phyloP scores from a whole-genome alignment of 2,113 vertebrate species.

The Triplophysa dalaica region DNA sequence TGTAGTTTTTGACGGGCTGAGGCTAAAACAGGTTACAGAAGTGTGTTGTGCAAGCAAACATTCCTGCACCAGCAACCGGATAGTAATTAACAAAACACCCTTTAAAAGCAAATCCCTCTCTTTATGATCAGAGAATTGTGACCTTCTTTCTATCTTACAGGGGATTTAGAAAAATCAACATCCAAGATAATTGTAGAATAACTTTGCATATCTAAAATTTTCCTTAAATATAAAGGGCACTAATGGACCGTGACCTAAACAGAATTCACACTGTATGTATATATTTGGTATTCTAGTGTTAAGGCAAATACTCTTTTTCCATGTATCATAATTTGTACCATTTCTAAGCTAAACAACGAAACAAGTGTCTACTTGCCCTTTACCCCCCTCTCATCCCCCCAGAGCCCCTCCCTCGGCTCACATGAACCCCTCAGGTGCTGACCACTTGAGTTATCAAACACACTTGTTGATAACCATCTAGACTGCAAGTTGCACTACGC shows the following conservation, averaged over 20 bases:
- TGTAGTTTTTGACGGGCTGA: slow-evolving; percentile 55
- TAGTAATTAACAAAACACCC: slow-evolving; percentile 48
- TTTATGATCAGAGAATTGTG: slow-evolving; percentile 1
- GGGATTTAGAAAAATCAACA: slow-evolving; percentile 1
- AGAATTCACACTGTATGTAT: background rate
- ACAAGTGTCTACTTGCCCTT: background rate
- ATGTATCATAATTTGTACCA: background rate
- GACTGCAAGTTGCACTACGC: background rate
- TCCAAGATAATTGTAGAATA: background rate
- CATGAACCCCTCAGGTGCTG: slow-evolving; percentile 17
- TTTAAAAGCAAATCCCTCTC: slow-evolving; percentile 55
- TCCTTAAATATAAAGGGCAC: background rate
- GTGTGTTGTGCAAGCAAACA: slow-evolving; percentile 64
- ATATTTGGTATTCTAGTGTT: background rate
- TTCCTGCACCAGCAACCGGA: slow-evolving; percentile 53
- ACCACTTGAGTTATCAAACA: slow-evolving; percentile 33
- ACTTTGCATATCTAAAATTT: background rate
- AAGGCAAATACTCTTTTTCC: background rate
- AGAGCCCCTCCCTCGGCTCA: background rate
- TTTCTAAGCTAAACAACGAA: background rate
- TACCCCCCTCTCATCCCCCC: background rate
- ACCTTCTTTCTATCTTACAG: slow-evolving; percentile 12
- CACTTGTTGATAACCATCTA: slow-evolving; percentile 10
- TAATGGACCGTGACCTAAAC: background rate
- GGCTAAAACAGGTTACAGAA: slow-evolving; percentile 62